Evolutionary conservation across 2,113 vertebrate genomes (phyloP).

Genomic region (Gavialis gangeticus): DNA sequence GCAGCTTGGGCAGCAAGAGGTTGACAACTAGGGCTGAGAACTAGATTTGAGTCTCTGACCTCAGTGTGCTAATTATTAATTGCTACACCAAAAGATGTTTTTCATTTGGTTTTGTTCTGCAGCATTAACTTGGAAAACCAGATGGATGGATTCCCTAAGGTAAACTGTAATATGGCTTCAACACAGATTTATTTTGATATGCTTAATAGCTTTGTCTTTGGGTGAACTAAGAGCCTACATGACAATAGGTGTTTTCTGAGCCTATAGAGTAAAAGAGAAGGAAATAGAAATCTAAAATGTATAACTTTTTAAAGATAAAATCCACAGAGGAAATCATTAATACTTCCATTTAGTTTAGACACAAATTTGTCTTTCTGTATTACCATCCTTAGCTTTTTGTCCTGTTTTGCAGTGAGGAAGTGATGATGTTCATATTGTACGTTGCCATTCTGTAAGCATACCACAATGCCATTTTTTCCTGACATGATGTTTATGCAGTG

Average conservation of each 20-base stretch:
- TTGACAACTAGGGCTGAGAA: neutral
- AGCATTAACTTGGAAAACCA: neutral
- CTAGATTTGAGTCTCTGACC: neutral
- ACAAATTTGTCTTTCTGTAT: conserved; percentile 28
- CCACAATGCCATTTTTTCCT: neutral
- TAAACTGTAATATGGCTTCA: neutral
- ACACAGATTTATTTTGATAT: neutral
- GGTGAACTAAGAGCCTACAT: conserved; percentile 11
- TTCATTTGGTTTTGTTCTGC: neutral
- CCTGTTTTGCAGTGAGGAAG: neutral
- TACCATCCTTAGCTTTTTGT: neutral
- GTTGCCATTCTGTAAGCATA: neutral
- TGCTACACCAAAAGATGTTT: neutral
- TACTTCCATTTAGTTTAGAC: conserved; percentile 38
- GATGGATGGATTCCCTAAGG: neutral
- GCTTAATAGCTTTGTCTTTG: neutral
- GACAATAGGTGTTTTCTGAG: neutral
- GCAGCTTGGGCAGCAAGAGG: neutral
- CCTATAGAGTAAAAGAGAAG: neutral
- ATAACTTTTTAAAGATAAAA: conserved; percentile 48
- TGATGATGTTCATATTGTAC: neutral
- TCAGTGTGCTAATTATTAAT: neutral
- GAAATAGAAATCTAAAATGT: neutral
- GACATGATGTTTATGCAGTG: neutral
- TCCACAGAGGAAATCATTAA: neutral